Percentiles rank a stretch among this genome's conserved stretches.
phyloP scores from a whole-genome alignment of 2,113 vertebrate genomes.

The Lucifuga dentata region DNA sequence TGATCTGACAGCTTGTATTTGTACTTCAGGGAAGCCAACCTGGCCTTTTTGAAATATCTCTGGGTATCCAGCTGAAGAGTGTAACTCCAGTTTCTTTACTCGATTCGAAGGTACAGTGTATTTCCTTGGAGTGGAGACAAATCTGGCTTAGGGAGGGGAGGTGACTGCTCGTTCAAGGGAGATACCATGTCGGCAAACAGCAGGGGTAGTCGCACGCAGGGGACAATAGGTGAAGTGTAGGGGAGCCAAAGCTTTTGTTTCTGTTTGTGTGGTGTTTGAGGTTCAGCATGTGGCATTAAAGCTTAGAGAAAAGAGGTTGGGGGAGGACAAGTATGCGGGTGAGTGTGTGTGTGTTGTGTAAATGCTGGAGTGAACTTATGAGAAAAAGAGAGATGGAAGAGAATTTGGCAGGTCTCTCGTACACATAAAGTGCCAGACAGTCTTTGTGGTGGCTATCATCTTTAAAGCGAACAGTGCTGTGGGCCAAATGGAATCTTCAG shows the following conservation, averaged over 20 bases:
- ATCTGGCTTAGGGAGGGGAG: constrained; percentile 83
- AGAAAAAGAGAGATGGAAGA: constrained; percentile 1
- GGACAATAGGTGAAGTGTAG: constrained; percentile 41
- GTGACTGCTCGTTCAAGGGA: constrained; percentile 74
- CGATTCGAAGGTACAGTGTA: constrained; percentile 67
- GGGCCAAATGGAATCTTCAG: constrained; percentile 23
- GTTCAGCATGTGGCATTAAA: not conserved
- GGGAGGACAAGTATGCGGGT: constrained; percentile 5
- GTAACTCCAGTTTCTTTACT: constrained; percentile 66
- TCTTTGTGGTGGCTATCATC: not conserved
- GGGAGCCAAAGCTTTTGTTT: constrained; percentile 36
- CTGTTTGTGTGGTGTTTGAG: constrained; percentile 10
- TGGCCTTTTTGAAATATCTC: constrained; percentile 10
- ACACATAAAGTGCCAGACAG: constrained; percentile 1
- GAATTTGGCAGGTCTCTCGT: constrained; percentile 9
- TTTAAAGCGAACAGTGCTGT: not conserved
- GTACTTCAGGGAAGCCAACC: constrained; percentile 28
- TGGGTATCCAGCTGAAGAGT: constrained; percentile 43
- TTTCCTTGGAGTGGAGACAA: constrained; percentile 84
- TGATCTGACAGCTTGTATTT: constrained; percentile 52
- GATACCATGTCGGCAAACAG: constrained; percentile 71
- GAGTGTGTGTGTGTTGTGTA: not conserved
- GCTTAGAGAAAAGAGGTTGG: too few relatives aligned
- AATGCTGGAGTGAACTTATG: not conserved
- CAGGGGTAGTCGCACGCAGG: constrained; percentile 58